phyloP scores from a whole-genome alignment of 64 coral and sea anemone genomes.

The Montipora cactus region DNA sequence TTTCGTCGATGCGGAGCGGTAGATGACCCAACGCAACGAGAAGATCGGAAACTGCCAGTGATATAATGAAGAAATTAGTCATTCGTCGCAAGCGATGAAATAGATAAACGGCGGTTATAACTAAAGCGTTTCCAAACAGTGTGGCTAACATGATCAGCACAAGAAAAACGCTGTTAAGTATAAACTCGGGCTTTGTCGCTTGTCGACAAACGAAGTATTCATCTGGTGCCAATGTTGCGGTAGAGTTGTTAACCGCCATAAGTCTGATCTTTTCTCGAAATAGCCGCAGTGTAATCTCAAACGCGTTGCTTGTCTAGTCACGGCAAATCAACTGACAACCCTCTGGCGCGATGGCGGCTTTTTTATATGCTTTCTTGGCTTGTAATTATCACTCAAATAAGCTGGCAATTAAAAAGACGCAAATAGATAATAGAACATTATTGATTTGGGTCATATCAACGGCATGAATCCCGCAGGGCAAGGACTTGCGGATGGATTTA shows the following conservation, averaged over 20 bases:
- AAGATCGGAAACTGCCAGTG: conserved; percentile 80
- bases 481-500: conserved; percentile 33
- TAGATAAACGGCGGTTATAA: conserved; percentile 63
- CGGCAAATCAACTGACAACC: background rate
- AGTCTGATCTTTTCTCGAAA: background rate
- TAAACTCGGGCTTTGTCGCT: conserved; percentile 9
- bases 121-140: conserved; percentile 67
- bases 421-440: conserved; percentile 42
- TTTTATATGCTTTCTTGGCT: conserved; percentile 19
- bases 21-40: conserved; percentile 65
- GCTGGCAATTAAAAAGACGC: conserved; percentile 43
- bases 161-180: conserved; percentile 38
- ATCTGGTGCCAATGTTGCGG: background rate
- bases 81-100: conserved; percentile 75
- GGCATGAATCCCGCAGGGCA: background rate
- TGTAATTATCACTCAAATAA: conserved; percentile 58
- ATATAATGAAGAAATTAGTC: conserved; percentile 88
- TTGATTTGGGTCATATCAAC: conserved; percentile 49
- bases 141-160: conserved; percentile 69
- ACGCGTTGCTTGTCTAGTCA: background rate
- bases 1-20: conserved; percentile 80
- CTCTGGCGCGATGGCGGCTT: background rate
- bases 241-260: conserved; percentile 16
- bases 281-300: background rate
- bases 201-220: background rate